phyloP scores from a whole-genome alignment of 2,797 vertebrate genomes.

The Myotis myotis region DNA sequence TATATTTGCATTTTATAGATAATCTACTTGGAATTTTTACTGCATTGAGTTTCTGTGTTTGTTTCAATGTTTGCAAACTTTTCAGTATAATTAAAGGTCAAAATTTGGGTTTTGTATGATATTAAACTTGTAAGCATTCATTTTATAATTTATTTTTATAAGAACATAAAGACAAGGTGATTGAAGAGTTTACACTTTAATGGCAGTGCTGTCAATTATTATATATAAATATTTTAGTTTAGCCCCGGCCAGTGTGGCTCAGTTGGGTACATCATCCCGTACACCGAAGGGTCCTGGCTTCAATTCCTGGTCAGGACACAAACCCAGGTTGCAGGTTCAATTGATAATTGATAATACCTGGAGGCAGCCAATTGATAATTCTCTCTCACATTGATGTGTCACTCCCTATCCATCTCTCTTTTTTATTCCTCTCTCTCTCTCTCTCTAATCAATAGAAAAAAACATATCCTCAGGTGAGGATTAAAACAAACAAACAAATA shows the following conservation, averaged over 20 bases:
- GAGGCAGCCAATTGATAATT: background rate
- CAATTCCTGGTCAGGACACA: background rate
- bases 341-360: no score
- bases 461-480: background rate
- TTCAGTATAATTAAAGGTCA: background rate
- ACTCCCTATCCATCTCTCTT: background rate
- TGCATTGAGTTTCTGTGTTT: background rate
- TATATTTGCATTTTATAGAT: no score
- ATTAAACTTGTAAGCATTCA: background rate
- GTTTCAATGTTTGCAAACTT: background rate
- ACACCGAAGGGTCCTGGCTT: background rate
- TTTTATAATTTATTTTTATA: background rate
- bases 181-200: background rate
- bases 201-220: background rate
- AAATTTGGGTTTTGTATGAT: background rate
- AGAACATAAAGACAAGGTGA: background rate
- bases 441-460: background rate
- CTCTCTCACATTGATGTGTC: background rate
- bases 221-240: slow-evolving; percentile 13
- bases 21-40: background rate
- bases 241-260: background rate
- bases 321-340: background rate
- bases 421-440: background rate
- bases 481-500: background rate
- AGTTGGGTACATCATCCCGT: background rate